Base-by-base conservation (phyloP, 2,797 vertebrate species). In the Girardinus metallicus region DNA sequence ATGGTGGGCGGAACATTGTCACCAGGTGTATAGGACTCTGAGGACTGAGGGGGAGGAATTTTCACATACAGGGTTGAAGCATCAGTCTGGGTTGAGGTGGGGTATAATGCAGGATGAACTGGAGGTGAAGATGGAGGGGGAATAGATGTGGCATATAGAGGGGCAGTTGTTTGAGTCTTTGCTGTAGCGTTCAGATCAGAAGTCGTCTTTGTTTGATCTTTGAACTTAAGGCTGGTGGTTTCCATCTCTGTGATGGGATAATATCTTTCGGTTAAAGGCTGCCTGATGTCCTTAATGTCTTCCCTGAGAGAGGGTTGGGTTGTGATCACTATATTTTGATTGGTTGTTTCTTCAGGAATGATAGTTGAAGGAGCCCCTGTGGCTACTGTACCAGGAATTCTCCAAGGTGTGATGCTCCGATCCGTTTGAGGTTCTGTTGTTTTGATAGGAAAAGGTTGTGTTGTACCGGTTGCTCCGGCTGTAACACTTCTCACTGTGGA, bases 1-100 rank as follows among this genome's bases (percentile, higher is more conserved):
- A 87, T 83, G 36, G 82, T 31, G 31, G 84, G 76, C 21, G 11
- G 16, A 80, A 86, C 49, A 0, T 81, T 81, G 26, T 75, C 34
- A 11, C 31, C 55, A 39, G 85, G 66, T 26, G 62, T 55, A 75
- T 81, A 84, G 8, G 70, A 76, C 44, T 21, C 44, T 43, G 86
- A 55, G 21, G 43, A 47, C 29, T 12, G 0, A 29, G 53, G 71
- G 13, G 87, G 5, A 72, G 75, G 29, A 1, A 46, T 85, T 83
- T 78, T 70, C 41, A 78, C 80, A 23, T 34, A 75, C 75, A 83
- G 72, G 21, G 76, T 71, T 41, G 79, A 81, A 29, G 86, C 46
- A 29, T 85, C 55, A 10, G 88, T 74, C 78, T 78, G 81, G 4
- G 77, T 78, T 75, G 83, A 76, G 39, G 78, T 18, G 44, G 84